Evolutionary conservation across 1,140 invertebrate genomes (phyloP), one percentile per base, ranked within the genome.

Genomic region (Lepidurus apus): DNA sequence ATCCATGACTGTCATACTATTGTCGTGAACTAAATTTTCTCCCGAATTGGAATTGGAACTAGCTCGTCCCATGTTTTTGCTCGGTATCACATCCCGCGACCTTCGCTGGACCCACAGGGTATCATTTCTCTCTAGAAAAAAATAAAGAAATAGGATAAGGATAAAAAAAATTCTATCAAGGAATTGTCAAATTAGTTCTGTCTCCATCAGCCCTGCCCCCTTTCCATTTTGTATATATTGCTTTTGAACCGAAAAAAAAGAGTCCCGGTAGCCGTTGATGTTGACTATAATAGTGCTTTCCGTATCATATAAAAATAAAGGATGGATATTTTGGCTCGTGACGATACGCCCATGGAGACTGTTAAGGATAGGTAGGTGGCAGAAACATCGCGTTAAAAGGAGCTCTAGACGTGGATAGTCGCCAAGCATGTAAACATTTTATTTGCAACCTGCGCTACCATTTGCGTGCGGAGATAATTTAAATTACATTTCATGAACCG

Each of bases 1-100:
- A 65, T 65, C 53, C 53, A 65, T 65, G 53, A 65, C 53, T 42
- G 76, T 34, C 43, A 53, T n/a, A 47, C 76, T 65, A 65, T 53
- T 65, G 74, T 43, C 74, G 45, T 77, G 26, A 24, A 77, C 7
- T 47, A 53, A 65, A 65, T 65, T 65, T 65, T 65, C 53, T 65
- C 53, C 53, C 17, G 21, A 65, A 65, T 65, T 65, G 53, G 53
- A 65, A 65, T 65, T 65, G 53, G 53, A 65, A 65, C 53, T 65
- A 65, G 53, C 17, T 65, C 53, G 53, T 21, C 21, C 53, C 6
- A 9, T 65, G 53, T 65, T 65, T 65, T 65, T 65, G 53, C 53
- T 65, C 53, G 53, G 53, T 65, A 65, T 65, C 53, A 65, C 17
- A n/a, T 65, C 53, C 53, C 53, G 17, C 53, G 53, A 13, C 53